These are phyloP conservation scores for Sebastes fasciatus DNA, from an alignment of 2,113 vertebrate genomes.

Conservation along the genomic window DNA sequence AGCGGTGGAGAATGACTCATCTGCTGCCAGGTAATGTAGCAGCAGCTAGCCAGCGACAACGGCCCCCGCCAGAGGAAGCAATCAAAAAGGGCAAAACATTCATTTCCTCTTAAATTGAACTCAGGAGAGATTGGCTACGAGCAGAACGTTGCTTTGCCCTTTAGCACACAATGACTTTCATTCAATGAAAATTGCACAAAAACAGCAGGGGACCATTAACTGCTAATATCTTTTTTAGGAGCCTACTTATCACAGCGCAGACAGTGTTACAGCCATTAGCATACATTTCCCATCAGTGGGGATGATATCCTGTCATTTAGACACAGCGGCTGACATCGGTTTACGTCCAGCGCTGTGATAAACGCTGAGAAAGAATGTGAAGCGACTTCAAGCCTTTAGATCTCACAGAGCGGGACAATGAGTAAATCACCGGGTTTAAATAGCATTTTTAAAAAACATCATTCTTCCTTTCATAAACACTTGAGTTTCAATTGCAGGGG, in stretches of 20 bases:
- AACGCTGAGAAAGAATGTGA: slow-evolving; percentile 34
- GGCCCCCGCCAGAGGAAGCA: slow-evolving; percentile 17
- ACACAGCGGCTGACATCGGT: slow-evolving; percentile 26
- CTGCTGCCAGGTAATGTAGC: background rate
- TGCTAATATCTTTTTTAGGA: slow-evolving; percentile 40
- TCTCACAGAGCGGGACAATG: slow-evolving; percentile 8
- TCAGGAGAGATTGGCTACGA: background rate
- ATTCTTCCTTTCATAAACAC: slow-evolving; percentile 16
- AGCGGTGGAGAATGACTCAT: background rate
- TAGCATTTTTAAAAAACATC: slow-evolving; percentile 2
- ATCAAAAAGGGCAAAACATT: slow-evolving; percentile 45
- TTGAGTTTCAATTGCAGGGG: slow-evolving; percentile 18
- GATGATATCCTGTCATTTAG: slow-evolving; percentile 39
- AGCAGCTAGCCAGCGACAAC: background rate
- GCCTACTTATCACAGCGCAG: slow-evolving; percentile 29
- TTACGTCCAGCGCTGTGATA: slow-evolving; percentile 15
- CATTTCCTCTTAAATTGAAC: slow-evolving; percentile 51
- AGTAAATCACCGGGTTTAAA: slow-evolving; percentile 35
- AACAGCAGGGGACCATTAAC: slow-evolving; percentile 20
- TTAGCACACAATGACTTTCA: slow-evolving; percentile 35
- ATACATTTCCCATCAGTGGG: slow-evolving; percentile 31
- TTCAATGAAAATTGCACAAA: slow-evolving; percentile 28
- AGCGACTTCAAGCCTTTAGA: slow-evolving; percentile 31
- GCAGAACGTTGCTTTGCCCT: slow-evolving; percentile 20
- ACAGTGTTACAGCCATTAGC: slow-evolving; percentile 23